phyloP scores from a whole-genome alignment of 2,888 invertebrate genomes.

The Leuctra nigra region DNA sequence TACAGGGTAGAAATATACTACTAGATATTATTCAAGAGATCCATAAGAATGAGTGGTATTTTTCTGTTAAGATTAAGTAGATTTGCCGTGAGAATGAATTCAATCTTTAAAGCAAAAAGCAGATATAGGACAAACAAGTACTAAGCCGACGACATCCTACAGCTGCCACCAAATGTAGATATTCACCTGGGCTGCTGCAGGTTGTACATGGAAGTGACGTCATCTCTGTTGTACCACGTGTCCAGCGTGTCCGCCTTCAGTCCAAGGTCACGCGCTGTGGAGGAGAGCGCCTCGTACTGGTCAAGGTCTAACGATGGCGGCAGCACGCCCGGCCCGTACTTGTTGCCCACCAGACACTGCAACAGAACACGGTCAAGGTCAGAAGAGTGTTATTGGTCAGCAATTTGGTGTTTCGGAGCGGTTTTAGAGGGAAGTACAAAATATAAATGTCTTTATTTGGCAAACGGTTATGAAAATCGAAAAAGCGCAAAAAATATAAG shows the following conservation, averaged over 20 bases:
- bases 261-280: conserved; percentile 31
- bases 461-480: no score
- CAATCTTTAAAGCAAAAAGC: no score
- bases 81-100: no score
- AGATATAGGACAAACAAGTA: no score
- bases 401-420: background rate
- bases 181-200: conserved; percentile 24
- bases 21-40: no score
- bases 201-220: conserved; percentile 16
- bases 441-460: no score
- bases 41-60: no score
- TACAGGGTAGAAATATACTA: no score
- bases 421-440: background rate
- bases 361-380: background rate
- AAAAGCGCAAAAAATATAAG: background rate
- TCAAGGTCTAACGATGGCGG: conserved; percentile 30
- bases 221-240: conserved; percentile 23
- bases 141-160: no score
- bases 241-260: conserved; percentile 31
- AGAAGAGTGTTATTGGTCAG: background rate
- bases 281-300: conserved; percentile 31
- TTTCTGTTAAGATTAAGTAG: no score
- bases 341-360: conserved; percentile 35
- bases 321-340: conserved; percentile 33
- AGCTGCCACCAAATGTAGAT: no score